Evolutionary conservation across 2,888 invertebrate genomes (phyloP).

Genomic region (Nebria salina): DNA sequence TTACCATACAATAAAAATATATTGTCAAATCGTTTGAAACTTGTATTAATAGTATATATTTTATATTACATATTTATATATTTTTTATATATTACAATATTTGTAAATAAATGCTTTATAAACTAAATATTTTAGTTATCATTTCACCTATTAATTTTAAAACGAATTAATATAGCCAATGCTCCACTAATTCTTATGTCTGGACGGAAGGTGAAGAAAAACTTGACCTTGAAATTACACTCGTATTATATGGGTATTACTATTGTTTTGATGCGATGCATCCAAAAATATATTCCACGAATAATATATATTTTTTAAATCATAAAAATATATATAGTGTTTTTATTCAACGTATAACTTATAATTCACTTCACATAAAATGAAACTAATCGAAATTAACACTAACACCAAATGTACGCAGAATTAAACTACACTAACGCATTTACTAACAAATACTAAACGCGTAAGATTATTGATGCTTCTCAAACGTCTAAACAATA

Average conservation of each 20-base stretch:
- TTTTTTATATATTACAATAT: conserved; percentile 24
- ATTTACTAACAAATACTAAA: background rate
- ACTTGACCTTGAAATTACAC: background rate
- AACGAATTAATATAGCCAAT: background rate
- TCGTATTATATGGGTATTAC: background rate
- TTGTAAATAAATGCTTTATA: conserved; percentile 16
- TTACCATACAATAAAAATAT: conserved; percentile 46
- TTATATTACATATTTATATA: conserved; percentile 47
- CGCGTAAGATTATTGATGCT: background rate
- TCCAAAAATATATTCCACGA: too few species aligned
- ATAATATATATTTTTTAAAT: too few species aligned
- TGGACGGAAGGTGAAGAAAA: background rate
- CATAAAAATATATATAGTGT: too few species aligned
- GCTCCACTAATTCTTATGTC: background rate
- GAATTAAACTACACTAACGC: too few species aligned
- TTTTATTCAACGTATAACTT: too few species aligned
- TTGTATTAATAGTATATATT: conserved; percentile 47
- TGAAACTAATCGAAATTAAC: too few species aligned
- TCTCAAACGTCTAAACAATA: background rate
- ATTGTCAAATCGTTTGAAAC: conserved; percentile 36
- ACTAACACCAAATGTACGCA: too few species aligned
- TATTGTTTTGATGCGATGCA: too few species aligned
- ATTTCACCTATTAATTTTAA: background rate
- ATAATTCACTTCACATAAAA: too few species aligned
- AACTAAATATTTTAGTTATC: background rate